phyloP scores from a whole-genome alignment of 2,888 invertebrate species.

The Baccha elongata region DNA sequence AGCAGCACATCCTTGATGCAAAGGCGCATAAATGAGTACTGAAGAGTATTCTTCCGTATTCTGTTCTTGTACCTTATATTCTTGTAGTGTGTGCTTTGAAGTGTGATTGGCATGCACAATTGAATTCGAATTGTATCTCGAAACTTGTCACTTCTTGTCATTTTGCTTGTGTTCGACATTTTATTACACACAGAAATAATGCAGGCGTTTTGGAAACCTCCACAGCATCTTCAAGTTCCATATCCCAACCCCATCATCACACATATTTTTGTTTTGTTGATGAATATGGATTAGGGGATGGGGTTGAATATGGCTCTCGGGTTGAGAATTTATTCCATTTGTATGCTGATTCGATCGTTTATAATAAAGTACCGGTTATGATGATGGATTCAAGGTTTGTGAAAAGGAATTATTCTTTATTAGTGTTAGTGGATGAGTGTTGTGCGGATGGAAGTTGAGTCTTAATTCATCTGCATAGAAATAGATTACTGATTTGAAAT shows the following conservation, averaged over 20 bases:
- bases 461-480: neutral
- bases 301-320: constrained; percentile 16
- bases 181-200: constrained; percentile 39
- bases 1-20: constrained; percentile 21
- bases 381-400: constrained; percentile 21
- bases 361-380: constrained; percentile 32
- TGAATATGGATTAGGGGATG: neutral
- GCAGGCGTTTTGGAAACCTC: constrained; percentile 6
- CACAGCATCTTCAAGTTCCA: neutral
- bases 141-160: constrained; percentile 52
- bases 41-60: constrained; percentile 5
- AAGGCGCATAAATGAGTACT: neutral
- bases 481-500: constrained; percentile 2
- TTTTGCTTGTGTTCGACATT: constrained; percentile 42
- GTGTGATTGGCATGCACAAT: constrained; percentile 65
- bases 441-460: neutral
- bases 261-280: constrained; percentile 4
- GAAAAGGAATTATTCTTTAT: constrained; percentile 5
- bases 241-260: neutral
- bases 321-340: constrained; percentile 31
- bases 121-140: constrained; percentile 53
- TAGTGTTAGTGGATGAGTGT: neutral
- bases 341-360: constrained; percentile 32
- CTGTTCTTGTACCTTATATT: neutral
- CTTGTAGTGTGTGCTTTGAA: constrained; percentile 17